These are phyloP conservation scores for Melangyna quadrimaculata DNA, from an alignment of 2,888 invertebrate genomes.

Conservation along the genomic window DNA sequence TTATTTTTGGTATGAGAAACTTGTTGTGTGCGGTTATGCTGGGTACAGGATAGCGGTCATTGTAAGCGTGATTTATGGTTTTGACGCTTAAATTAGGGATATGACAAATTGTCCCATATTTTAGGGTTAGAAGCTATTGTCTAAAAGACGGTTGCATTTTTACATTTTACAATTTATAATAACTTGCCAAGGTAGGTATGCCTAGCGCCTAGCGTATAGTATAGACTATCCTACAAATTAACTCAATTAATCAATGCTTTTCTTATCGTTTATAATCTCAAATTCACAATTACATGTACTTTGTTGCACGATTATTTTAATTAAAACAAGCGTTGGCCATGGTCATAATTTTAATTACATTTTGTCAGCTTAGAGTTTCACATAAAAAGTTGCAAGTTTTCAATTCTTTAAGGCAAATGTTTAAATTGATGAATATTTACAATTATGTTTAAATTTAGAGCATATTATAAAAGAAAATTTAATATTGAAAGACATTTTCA, in stretches of 20 bases:
- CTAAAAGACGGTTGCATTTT: background rate
- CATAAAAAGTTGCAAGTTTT: too few relatives aligned
- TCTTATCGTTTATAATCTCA: background rate
- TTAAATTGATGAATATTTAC: too few relatives aligned
- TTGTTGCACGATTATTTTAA: background rate
- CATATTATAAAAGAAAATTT: too few relatives aligned
- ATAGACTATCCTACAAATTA: background rate
- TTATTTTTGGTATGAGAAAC: slow-evolving; percentile 29
- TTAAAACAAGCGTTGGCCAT: background rate
- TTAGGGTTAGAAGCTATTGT: slow-evolving; percentile 26
- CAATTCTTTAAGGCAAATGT: too few relatives aligned
- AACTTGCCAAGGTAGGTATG: background rate
- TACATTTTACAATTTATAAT: background rate
- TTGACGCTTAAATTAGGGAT: slow-evolving; percentile 57
- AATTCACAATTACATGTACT: background rate
- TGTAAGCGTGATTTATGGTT: slow-evolving; percentile 66
- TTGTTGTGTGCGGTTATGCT: slow-evolving; percentile 36
- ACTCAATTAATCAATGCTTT: slow-evolving; percentile 28
- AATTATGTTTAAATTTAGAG: too few relatives aligned
- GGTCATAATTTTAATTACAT: background rate
- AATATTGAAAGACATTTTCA: too few relatives aligned
- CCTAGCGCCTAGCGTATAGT: too few relatives aligned
- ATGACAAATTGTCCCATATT: slow-evolving; percentile 67
- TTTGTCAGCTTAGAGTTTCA: background rate
- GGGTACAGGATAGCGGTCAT: slow-evolving; percentile 46